These are phyloP conservation scores for Drosophila nr. fundita DNA, from an alignment of 2,888 invertebrate genomes.

Conservation along the genomic window DNA sequence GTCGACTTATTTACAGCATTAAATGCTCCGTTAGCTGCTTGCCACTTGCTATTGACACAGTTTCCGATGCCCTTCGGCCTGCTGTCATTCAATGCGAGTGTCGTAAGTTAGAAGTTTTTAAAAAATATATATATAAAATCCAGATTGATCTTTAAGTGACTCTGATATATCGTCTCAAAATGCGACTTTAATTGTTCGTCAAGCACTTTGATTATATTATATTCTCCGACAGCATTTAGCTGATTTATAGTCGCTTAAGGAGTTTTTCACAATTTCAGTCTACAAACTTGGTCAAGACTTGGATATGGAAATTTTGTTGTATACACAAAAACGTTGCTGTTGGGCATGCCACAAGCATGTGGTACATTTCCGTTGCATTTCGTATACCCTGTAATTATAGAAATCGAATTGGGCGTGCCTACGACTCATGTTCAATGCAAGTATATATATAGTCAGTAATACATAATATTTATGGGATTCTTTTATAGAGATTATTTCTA, in stretches of 20 bases:
- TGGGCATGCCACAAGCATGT: conserved; percentile 35
- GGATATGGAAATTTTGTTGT: background rate
- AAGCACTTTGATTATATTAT: background rate
- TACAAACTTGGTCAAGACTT: background rate
- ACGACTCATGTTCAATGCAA: background rate
- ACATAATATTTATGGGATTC: background rate
- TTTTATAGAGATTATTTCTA: background rate
- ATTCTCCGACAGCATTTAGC: background rate
- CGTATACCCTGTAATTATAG: background rate
- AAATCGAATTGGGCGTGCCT: background rate
- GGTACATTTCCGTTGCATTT: conserved; percentile 33
- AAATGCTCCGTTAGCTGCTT: conserved; percentile 24
- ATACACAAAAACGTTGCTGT: conserved; percentile 4
- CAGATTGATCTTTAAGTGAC: background rate
- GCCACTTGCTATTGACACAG: conserved; percentile 1
- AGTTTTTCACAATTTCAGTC: background rate
- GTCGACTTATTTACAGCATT: conserved; percentile 51
- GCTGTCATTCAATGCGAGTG: conserved; percentile 5
- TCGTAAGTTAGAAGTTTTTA: background rate
- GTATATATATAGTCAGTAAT: background rate
- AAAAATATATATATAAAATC: background rate
- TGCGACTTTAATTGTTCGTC: background rate
- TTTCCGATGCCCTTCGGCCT: conserved; percentile 12
- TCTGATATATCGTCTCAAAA: background rate
- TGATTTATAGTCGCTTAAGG: background rate